Percentiles rank a stretch among this genome's conserved stretches.
These are phyloP conservation scores for Capromys pilorides DNA, from an alignment of 2,797 vertebrate species.

Conservation along the genomic window DNA sequence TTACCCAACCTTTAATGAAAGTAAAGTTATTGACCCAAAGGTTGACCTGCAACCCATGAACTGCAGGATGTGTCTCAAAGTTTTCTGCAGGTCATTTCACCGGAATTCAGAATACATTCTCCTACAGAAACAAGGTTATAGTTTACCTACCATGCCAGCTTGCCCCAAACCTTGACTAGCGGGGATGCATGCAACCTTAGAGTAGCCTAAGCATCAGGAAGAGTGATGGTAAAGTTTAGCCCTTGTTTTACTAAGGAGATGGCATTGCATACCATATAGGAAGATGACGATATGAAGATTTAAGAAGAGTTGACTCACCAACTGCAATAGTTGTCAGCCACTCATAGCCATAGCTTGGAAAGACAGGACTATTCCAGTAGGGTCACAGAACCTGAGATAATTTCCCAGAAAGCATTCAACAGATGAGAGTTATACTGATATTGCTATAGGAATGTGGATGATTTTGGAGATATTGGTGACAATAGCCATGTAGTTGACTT, in stretches of 20 bases:
- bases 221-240: neutral
- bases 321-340: neutral
- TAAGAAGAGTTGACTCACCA: neutral
- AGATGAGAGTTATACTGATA: neutral
- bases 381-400: neutral
- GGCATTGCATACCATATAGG: neutral
- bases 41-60: neutral
- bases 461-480: neutral
- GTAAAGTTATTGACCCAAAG: neutral
- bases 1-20: neutral
- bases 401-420: neutral
- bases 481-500: neutral
- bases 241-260: slow-evolving; percentile 37
- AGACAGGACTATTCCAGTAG: neutral
- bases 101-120: neutral
- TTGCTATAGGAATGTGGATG: neutral
- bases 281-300: neutral
- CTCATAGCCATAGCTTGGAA: neutral
- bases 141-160: neutral
- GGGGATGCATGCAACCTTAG: neutral
- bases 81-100: neutral
- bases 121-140: neutral
- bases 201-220: neutral
- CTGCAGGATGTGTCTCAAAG: neutral
- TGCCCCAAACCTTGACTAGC: neutral